Evolutionary conservation across 2,888 invertebrate species (phyloP).

Genomic region (Lingula anatina): DNA sequence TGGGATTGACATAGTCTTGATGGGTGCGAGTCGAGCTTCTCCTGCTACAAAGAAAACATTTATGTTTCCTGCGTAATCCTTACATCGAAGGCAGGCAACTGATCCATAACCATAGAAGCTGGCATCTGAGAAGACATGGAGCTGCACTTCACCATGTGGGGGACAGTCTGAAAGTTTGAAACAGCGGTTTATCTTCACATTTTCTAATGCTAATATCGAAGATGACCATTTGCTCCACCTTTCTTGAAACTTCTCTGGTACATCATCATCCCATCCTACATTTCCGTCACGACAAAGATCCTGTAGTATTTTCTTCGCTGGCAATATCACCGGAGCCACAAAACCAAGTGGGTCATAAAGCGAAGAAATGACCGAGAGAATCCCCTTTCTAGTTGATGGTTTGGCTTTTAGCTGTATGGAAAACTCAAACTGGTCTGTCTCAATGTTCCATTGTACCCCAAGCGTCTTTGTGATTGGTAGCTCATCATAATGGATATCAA

Average conservation of each 20-base stretch:
- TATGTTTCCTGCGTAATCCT: neutral
- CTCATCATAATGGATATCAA: neutral
- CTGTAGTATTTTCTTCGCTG: neutral
- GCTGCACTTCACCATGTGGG: neutral
- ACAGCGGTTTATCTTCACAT: conserved; percentile 1
- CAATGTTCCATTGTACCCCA: neutral
- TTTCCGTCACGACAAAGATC: neutral
- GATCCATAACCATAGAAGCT: neutral
- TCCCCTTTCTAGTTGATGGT: neutral
- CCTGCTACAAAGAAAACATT: neutral
- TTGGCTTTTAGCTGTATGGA: neutral
- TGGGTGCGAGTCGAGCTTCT: conserved; percentile 1
- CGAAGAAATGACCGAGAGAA: neutral
- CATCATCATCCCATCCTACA: neutral
- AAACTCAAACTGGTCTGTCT: neutral
- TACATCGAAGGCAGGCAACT: neutral
- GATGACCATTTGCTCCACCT: conserved; percentile 1
- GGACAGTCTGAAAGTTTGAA: neutral
- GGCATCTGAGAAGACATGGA: neutral
- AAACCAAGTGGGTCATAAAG: neutral
- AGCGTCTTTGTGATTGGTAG: neutral
- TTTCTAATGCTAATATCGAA: neutral
- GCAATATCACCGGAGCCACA: neutral
- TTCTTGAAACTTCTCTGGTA: neutral
- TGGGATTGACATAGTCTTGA: conserved; percentile 1